Conservation (phyloP, 2,888 invertebrate species). For the Heliconius erato region DNA sequence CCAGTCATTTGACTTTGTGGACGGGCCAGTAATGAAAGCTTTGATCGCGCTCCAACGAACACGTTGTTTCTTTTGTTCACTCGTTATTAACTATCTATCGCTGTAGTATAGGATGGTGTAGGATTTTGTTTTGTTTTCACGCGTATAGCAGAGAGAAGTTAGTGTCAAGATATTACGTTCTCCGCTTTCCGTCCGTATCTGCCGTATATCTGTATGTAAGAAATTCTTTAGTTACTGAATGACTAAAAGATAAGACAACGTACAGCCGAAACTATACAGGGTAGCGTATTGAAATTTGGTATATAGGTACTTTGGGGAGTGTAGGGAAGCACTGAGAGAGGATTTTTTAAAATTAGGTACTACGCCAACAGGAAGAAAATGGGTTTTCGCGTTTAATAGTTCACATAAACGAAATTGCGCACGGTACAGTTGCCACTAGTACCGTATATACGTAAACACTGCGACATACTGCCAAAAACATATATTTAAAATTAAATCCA, state of each 20-base stretch:
- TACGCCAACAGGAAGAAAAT: neutral
- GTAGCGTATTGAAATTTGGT: too few species aligned
- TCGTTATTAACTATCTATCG: conserved; percentile 11
- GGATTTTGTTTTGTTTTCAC: neutral
- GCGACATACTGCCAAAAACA: neutral
- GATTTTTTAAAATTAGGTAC: neutral
- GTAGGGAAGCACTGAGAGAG: neutral
- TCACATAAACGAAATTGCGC: neutral
- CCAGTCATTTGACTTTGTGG: conserved; percentile 49
- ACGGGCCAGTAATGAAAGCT: conserved; percentile 61
- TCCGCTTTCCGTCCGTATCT: too few species aligned
- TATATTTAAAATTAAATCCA: neutral
- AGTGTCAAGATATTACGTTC: too few species aligned
- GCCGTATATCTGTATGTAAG: too few species aligned
- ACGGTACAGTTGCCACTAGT: too few species aligned
- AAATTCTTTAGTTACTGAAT: too few species aligned
- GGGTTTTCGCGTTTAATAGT: neutral
- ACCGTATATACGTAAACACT: too few species aligned
- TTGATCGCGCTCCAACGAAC: conserved; percentile 60
- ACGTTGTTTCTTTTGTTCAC: conserved; percentile 40
- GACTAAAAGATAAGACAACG: too few species aligned
- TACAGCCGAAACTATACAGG: too few species aligned
- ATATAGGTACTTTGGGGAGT: too few species aligned
- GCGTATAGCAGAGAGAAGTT: neutral
- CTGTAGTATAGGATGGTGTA: neutral